A percentile compares a stretch with the other conserved stretches of the same genome.
Evolutionary conservation across 2,888 invertebrate species (phyloP).

Genomic region (Xanthia togata): DNA sequence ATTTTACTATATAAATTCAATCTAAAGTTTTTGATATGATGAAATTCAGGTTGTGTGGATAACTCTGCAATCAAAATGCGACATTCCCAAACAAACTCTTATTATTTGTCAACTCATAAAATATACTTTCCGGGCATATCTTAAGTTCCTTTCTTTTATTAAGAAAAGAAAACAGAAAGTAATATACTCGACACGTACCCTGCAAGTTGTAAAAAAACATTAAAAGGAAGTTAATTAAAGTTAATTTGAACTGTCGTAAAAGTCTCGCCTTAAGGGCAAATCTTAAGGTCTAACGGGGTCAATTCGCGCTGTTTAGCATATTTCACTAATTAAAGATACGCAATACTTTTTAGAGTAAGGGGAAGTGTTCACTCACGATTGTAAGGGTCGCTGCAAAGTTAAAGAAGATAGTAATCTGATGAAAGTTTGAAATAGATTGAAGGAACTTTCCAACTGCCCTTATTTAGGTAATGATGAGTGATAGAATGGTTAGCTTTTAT

Average conservation of each 20-base stretch:
- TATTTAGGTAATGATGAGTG: background rate
- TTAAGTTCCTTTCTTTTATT: conserved; percentile 33
- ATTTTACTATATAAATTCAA: background rate
- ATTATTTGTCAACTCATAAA: conserved; percentile 17
- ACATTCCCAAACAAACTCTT: conserved; percentile 4
- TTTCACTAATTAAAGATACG: conserved; percentile 83
- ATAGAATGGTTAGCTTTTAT: background rate
- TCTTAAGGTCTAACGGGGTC: conserved; percentile 65
- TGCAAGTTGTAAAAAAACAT: conserved; percentile 54
- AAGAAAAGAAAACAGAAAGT: conserved; percentile 28
- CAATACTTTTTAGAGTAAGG: conserved; percentile 48
- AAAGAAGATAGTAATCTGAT: conserved; percentile 13
- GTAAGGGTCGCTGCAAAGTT: conserved; percentile 16
- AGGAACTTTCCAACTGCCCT: background rate
- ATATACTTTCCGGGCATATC: conserved; percentile 1
- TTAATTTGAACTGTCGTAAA: conserved; percentile 59
- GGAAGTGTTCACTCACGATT: conserved; percentile 9
- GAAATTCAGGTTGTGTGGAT: background rate
- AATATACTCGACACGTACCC: conserved; percentile 46
- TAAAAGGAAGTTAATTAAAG: conserved; percentile 59
- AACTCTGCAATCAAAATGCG: background rate
- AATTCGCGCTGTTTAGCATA: conserved; percentile 77
- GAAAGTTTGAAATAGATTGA: conserved; percentile 1
- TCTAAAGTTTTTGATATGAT: background rate
- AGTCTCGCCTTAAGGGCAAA: conserved; percentile 55